Evolutionary conservation across 2,113 vertebrate species (phyloP).

Genomic region (Dasyurus viverrinus): DNA sequence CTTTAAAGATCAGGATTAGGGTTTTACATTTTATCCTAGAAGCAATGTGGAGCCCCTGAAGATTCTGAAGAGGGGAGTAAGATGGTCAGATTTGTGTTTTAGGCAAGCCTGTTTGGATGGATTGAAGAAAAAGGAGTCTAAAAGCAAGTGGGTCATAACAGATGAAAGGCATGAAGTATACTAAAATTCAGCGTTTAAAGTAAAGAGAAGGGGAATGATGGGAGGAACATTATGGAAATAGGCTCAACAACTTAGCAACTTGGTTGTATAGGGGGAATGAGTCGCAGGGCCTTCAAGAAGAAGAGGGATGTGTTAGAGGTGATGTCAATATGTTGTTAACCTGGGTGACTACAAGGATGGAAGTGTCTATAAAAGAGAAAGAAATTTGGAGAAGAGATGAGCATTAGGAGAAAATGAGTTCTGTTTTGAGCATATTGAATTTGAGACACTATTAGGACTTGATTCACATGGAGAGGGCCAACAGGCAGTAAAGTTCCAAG

Average conservation of each 20-base stretch:
- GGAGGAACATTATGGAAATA: neutral
- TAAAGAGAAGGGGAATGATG: neutral
- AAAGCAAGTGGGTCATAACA: neutral
- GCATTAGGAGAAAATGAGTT: neutral
- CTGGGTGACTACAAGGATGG: neutral
- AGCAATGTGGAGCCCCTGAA: neutral
- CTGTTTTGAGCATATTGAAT: neutral
- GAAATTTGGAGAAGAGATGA: neutral
- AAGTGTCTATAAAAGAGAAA: neutral
- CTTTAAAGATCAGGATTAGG: neutral
- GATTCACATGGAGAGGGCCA: neutral
- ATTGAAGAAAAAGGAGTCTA: neutral
- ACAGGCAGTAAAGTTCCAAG: neutral
- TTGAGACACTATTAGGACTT: neutral
- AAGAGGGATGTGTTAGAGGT: neutral
- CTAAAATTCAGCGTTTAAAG: neutral
- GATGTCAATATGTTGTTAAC: neutral
- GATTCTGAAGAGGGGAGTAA: neutral
- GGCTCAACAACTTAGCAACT: neutral
- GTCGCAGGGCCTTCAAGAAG: neutral
- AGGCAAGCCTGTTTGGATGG: neutral
- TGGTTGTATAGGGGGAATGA: neutral
- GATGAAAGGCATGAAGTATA: neutral
- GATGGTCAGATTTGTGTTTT: neutral
- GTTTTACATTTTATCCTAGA: neutral